phyloP scores from a whole-genome alignment of 2,113 vertebrate genomes.

The Mola mola region DNA sequence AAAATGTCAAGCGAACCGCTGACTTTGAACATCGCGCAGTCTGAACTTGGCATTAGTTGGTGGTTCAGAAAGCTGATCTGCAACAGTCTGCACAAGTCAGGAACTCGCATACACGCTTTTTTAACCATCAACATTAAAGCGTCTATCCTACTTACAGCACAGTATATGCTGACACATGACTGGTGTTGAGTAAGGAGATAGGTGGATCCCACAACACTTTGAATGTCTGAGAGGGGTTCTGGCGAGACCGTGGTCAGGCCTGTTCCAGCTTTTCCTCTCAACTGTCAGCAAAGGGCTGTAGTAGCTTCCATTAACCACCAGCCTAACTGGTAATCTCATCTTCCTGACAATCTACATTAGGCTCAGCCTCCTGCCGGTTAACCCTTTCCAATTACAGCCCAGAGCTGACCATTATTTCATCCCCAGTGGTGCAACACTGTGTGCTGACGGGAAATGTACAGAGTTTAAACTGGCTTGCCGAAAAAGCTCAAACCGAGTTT shows the following conservation, averaged over 20 bases:
- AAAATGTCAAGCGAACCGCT: no score
- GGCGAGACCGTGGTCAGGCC: constrained; percentile 7
- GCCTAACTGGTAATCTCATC: constrained; percentile 75
- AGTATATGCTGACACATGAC: neutral
- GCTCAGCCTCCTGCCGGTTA: constrained; percentile 46
- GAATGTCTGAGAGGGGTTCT: neutral
- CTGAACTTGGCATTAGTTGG: no score
- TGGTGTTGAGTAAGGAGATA: neutral
- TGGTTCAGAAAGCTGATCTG: neutral
- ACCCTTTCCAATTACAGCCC: constrained; percentile 19
- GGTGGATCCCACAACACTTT: neutral
- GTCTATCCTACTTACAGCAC: neutral
- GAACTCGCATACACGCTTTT: neutral
- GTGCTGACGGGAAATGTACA: constrained; percentile 23
- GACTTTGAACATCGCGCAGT: no score
- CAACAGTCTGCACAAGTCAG: neutral
- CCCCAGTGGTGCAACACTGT: neutral
- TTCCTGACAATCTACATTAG: constrained; percentile 63
- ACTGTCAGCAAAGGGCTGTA: constrained; percentile 60
- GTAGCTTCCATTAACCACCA: constrained; percentile 64
- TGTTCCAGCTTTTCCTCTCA: constrained; percentile 58
- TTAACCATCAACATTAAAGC: neutral
- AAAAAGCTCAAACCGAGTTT: constrained; percentile 14
- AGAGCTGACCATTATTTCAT: neutral
- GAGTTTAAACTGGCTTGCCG: constrained; percentile 31